Evolutionary conservation across 2,888 invertebrate genomes (phyloP).

Genomic region (Sinelater perroti): DNA sequence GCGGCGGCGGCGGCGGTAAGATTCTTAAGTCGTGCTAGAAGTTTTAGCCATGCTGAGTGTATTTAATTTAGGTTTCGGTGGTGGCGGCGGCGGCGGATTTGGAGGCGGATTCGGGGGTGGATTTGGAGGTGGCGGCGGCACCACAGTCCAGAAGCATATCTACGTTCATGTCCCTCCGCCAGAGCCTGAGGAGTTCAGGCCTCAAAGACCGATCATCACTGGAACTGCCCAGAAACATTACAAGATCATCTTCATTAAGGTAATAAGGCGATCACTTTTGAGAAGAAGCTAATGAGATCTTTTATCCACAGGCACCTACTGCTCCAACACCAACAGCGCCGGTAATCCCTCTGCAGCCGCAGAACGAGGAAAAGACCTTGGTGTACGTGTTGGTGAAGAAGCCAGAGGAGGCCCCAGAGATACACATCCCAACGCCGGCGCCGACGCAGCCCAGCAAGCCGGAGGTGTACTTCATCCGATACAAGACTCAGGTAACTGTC

Average conservation of each 20-base stretch:
- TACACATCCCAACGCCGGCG: conserved; percentile 78
- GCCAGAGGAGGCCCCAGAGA: conserved; percentile 87
- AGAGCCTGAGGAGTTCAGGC: conserved; percentile 79
- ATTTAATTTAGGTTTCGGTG: conserved; percentile 48
- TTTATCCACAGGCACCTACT: conserved; percentile 69
- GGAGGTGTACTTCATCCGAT: conserved; percentile 91
- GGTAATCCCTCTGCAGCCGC: conserved; percentile 80
- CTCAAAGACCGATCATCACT: conserved; percentile 71
- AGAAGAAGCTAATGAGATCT: neutral
- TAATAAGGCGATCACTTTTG: no score
- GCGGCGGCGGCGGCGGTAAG: conserved; percentile 50
- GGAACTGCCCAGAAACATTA: conserved; percentile 87
- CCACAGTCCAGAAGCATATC: conserved; percentile 84
- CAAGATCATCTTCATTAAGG: conserved; percentile 92
- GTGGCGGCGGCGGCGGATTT: conserved; percentile 49
- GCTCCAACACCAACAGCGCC: conserved; percentile 83
- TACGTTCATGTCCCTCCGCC: conserved; percentile 91
- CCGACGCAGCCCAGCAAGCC: conserved; percentile 90
- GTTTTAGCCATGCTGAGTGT: conserved; percentile 48
- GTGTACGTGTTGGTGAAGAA: conserved; percentile 91
- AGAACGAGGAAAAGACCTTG: conserved; percentile 89
- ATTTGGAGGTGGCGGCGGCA: conserved; percentile 64
- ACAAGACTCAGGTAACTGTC: conserved; percentile 79
- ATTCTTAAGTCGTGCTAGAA: conserved; percentile 49
- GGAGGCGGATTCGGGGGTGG: conserved; percentile 62